Evolutionary conservation across 2,888 invertebrate species (phyloP).

Genomic region (Amblyjoppa proteus): DNA sequence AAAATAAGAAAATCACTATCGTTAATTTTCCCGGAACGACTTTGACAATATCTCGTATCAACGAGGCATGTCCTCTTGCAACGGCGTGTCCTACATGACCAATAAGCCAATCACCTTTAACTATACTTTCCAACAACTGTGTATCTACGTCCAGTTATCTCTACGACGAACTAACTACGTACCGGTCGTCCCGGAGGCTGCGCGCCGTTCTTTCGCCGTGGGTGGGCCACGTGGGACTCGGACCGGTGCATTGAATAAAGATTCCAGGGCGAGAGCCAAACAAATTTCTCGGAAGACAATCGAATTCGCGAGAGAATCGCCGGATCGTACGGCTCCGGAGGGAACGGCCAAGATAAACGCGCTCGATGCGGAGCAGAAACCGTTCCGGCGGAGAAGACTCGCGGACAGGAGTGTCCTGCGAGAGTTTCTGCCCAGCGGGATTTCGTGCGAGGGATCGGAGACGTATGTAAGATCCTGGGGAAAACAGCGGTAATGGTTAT

Average conservation of each 20-base stretch:
- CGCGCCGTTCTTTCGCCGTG: slow-evolving; percentile 52
- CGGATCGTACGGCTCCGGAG: slow-evolving; percentile 1
- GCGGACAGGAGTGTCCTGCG: not conserved
- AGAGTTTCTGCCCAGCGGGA: not conserved
- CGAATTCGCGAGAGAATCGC: slow-evolving; percentile 50
- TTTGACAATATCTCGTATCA: not conserved
- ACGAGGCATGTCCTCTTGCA: not conserved
- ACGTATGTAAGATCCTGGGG: not conserved
- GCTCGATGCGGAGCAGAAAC: not conserved
- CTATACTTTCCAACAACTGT: slow-evolving; percentile 52
- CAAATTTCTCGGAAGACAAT: slow-evolving; percentile 60
- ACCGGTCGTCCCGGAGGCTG: slow-evolving; percentile 33
- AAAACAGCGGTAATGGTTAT: not conserved
- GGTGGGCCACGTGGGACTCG: slow-evolving; percentile 51
- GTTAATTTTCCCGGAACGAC: not conserved
- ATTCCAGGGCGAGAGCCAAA: slow-evolving; percentile 51
- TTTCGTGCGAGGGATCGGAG: not conserved
- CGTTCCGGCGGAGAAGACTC: slow-evolving; percentile 13
- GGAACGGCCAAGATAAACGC: slow-evolving; percentile 17
- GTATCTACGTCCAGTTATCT: slow-evolving; percentile 64
- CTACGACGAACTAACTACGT: slow-evolving; percentile 34
- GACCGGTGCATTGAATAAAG: slow-evolving; percentile 37
- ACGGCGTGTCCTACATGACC: slow-evolving; percentile 1
- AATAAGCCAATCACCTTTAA: slow-evolving; percentile 44
- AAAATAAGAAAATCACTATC: slow-evolving; percentile 9